Evolutionary conservation across 2,888 invertebrate genomes (phyloP), one percentile per base, ranked within the genome.

Genomic region (Ormia ochracea): DNA sequence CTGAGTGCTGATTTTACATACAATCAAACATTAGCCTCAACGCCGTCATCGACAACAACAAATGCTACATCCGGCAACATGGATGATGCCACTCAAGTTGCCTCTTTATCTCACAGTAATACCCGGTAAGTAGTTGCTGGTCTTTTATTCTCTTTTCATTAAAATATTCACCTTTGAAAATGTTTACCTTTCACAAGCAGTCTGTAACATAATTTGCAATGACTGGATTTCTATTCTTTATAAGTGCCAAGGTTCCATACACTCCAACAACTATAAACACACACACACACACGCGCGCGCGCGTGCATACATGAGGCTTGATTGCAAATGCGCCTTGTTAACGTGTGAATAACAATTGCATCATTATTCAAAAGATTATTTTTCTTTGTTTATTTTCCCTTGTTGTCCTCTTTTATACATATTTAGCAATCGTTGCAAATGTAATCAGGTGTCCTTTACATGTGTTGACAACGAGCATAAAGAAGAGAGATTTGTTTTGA

Each of bases 1-100:
- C 81, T 89, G 31, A 85, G 86, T 33, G 85, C 86, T 19, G 89
- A 89, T 74, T 84, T 84, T 36, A 83, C 81, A 43, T 86, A 84
- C 76, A 82, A 82, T 78, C 82, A 82, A 19, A 82, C 82, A 31
- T 84, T 82, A 65, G 70, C 74, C 3, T 76, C 70, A 36, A 83
- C 83, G 10, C 23, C 66, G 2, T 23, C 78, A 6, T 58, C 80
- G 14, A 61, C 77, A 48, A 61, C 73, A 10, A 74, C 74, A 61
- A 82, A 56, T 63, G 70, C 54, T 14, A 48, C 52, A 3, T 58
- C 79, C 45, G 19, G 63, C 78, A 28, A 68, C 45, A 54, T 43
- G 17, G 81, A 68, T 79, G 81, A 82, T 63, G 45, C 38, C 41
- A 69, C 36, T 43, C 72, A 72, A 19, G 41, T 61, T 3, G 72